phyloP scores from a whole-genome alignment of 2,797 vertebrate species.

The Siniperca scherzeri region DNA sequence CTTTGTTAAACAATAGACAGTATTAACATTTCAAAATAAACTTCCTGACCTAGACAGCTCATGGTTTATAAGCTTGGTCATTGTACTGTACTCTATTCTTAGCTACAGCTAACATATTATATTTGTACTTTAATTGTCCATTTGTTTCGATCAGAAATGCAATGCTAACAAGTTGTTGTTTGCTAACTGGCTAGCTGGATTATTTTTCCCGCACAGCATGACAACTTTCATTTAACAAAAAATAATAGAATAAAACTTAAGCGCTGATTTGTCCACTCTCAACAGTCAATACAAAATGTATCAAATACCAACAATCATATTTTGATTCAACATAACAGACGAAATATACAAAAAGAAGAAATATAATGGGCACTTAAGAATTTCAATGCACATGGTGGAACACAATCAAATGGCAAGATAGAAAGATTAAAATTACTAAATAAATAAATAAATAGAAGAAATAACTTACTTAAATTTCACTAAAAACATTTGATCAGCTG shows the following conservation, averaged over 20 bases:
- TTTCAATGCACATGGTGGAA: constrained; percentile 76
- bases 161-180: background rate
- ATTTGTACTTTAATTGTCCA: background rate
- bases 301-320: constrained; percentile 48
- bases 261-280: constrained; percentile 20
- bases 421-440: constrained; percentile 26
- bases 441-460: constrained; percentile 33
- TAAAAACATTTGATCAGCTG: background rate
- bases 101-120: constrained; percentile 12
- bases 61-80: background rate
- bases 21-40: constrained; percentile 1
- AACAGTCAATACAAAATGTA: constrained; percentile 39
- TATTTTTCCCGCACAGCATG: background rate
- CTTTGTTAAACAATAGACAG: background rate
- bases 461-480: constrained; percentile 17
- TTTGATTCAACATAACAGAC: constrained; percentile 36
- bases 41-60: background rate
- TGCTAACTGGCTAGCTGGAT: background rate
- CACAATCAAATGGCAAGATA: constrained; percentile 68
- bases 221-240: constrained; percentile 12
- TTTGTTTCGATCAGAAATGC: constrained; percentile 14
- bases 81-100: background rate
- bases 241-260: background rate
- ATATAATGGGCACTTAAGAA: constrained; percentile 73
- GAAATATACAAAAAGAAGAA: constrained; percentile 52